These are phyloP conservation scores for Semaprochilodus insignis DNA, from an alignment of 2,797 vertebrate species.

Conservation along the genomic window DNA sequence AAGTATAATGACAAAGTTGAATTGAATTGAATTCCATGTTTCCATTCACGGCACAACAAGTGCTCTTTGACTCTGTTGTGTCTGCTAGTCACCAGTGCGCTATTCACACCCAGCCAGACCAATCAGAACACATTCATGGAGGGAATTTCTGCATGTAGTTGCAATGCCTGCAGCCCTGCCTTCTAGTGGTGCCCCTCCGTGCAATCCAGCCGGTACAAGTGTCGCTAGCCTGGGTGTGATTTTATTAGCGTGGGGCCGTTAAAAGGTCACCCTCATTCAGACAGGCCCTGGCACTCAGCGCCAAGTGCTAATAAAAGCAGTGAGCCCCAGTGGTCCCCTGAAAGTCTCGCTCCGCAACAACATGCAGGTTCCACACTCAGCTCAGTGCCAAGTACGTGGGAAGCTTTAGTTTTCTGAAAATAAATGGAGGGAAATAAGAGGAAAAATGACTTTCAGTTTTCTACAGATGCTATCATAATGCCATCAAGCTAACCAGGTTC, in stretches of 20 bases:
- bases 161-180: conserved; percentile 15
- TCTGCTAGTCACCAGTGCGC: neutral
- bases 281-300: conserved; percentile 46
- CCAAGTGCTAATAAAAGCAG: conserved; percentile 57
- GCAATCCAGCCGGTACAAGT: conserved; percentile 28
- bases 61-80: neutral
- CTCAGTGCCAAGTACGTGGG: conserved; percentile 20
- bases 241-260: conserved; percentile 55
- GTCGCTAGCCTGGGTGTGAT: conserved; percentile 47
- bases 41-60: neutral
- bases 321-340: conserved; percentile 41
- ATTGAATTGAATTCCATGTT: neutral
- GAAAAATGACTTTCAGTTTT: neutral
- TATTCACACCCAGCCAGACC: conserved; percentile 25
- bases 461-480: neutral
- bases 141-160: conserved; percentile 15
- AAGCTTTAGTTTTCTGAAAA: conserved; percentile 29
- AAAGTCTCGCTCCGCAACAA: conserved; percentile 42
- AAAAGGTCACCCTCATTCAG: conserved; percentile 57
- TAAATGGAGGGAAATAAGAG: neutral
- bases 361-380: conserved; percentile 11
- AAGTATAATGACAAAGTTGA: too few species aligned
- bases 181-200: neutral
- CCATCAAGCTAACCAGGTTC: conserved; percentile 14
- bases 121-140: conserved; percentile 6